Evolutionary conservation across 2,888 invertebrate genomes (phyloP).

Genomic region (Drosophila recens): DNA sequence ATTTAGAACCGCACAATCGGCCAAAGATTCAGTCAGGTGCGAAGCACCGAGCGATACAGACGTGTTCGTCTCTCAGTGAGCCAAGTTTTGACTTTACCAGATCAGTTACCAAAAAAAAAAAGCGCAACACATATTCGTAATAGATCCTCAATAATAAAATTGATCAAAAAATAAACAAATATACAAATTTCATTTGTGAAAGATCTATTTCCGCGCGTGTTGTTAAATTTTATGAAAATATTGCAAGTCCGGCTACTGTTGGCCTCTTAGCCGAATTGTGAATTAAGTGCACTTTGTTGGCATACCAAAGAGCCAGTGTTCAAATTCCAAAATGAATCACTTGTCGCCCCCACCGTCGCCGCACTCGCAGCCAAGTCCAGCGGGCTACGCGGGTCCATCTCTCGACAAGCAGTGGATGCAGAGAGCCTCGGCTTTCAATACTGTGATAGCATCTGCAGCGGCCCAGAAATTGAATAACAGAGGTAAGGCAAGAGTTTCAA

Average conservation of each 20-base stretch:
- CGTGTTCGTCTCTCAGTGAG: constrained; percentile 79
- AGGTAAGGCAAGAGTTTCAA: constrained; percentile 71
- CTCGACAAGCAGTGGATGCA: constrained; percentile 85
- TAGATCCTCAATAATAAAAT: constrained; percentile 12
- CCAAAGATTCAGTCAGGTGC: constrained; percentile 85
- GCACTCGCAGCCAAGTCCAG: constrained; percentile 82
- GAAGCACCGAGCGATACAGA: constrained; percentile 85
- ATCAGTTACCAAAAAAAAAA: constrained; percentile 50
- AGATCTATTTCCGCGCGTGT: constrained; percentile 5
- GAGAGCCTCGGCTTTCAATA: constrained; percentile 84
- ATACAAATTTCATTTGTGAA: constrained; percentile 5
- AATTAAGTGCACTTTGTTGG: constrained; percentile 9
- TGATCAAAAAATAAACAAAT: neutral
- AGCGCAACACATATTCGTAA: constrained; percentile 6
- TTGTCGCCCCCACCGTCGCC: constrained; percentile 85
- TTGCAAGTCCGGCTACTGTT: constrained; percentile 6
- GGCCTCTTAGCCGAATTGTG: constrained; percentile 9
- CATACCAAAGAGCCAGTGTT: constrained; percentile 34
- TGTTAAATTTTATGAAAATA: constrained; percentile 25
- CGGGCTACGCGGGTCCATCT: constrained; percentile 71
- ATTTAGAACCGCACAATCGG: constrained; percentile 82
- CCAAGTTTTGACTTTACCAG: constrained; percentile 43
- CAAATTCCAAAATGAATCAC: constrained; percentile 81
- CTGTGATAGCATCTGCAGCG: constrained; percentile 84
- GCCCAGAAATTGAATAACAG: constrained; percentile 83